A percentile compares a stretch with the other conserved stretches of the same genome.
phyloP scores from a whole-genome alignment of 2,888 invertebrate species.

The Lamproptera curius region DNA sequence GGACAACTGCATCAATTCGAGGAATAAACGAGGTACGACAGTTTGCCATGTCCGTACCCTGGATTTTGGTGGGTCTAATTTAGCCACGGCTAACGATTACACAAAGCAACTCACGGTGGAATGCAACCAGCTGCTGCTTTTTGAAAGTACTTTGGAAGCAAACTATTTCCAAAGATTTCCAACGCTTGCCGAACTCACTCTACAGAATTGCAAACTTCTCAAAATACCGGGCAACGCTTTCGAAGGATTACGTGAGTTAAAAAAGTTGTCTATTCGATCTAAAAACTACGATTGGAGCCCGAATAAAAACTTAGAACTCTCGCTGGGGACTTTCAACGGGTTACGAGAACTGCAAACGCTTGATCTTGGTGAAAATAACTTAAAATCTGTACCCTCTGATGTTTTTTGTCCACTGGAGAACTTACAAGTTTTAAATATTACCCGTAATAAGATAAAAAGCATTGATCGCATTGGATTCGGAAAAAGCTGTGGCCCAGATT shows the following conservation, averaged over 20 bases:
- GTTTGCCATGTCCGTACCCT: conserved; percentile 84
- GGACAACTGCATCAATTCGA: conserved; percentile 48
- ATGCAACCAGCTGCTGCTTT: conserved; percentile 87
- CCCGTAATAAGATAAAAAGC: conserved; percentile 87
- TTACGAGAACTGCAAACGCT: conserved; percentile 87
- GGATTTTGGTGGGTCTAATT: conserved; percentile 82
- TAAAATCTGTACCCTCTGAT: conserved; percentile 86
- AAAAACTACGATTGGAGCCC: conserved; percentile 89
- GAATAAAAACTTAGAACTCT: conserved; percentile 85
- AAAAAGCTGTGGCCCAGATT: conserved; percentile 81
- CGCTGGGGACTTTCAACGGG: conserved; percentile 84
- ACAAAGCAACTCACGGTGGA: conserved; percentile 85
- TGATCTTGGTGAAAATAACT: conserved; percentile 89
- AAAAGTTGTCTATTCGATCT: conserved; percentile 87
- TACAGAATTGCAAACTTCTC: conserved; percentile 89
- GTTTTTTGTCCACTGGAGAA: conserved; percentile 88
- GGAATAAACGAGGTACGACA: conserved; percentile 65
- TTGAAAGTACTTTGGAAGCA: conserved; percentile 87
- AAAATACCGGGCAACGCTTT: conserved; percentile 88
- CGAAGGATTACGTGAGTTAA: conserved; percentile 88
- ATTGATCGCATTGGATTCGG: conserved; percentile 86
- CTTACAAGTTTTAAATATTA: conserved; percentile 89
- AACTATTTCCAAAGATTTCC: conserved; percentile 86
- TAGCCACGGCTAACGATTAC: conserved; percentile 81
- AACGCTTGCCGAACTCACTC: conserved; percentile 84